Conservation (phyloP, 2,113 vertebrate genomes). For the Cranoglanis bouderius region DNA sequence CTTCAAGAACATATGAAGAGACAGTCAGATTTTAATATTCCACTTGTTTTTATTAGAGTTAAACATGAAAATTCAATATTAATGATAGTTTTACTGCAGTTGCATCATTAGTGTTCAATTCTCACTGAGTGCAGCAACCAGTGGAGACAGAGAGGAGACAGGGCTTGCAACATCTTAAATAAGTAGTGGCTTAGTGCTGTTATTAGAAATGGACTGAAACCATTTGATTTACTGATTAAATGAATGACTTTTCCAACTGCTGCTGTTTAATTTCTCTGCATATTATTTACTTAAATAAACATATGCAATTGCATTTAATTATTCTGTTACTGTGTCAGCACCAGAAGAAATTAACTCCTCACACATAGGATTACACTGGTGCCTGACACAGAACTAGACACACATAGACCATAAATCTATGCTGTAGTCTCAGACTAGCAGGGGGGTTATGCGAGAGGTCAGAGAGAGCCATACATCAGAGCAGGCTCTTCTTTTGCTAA, state of each 20-base stretch:
- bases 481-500: slow-evolving; percentile 55
- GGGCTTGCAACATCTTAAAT: neutral
- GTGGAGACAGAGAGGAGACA: neutral
- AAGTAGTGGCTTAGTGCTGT: neutral
- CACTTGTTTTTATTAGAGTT: neutral
- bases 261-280: neutral
- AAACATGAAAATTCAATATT: neutral
- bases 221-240: neutral
- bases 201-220: neutral
- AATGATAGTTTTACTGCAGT: neutral
- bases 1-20: no score
- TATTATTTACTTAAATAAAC: neutral
- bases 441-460: slow-evolving; percentile 59
- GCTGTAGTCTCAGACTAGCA: slow-evolving; percentile 55
- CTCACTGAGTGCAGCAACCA: neutral
- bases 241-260: neutral
- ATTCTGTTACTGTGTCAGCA: neutral
- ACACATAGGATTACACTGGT: slow-evolving; percentile 48
- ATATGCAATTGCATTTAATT: neutral
- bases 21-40: no score
- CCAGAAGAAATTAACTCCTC: neutral
- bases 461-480: slow-evolving; percentile 66
- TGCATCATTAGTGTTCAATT: neutral
- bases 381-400: slow-evolving; percentile 48
- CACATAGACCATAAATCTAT: slow-evolving; percentile 70